A percentile compares a stretch with the other conserved stretches of the same genome.
These are phyloP conservation scores for Brachynemurus nebulosus DNA, from an alignment of 2,888 invertebrate species.

Conservation along the genomic window DNA sequence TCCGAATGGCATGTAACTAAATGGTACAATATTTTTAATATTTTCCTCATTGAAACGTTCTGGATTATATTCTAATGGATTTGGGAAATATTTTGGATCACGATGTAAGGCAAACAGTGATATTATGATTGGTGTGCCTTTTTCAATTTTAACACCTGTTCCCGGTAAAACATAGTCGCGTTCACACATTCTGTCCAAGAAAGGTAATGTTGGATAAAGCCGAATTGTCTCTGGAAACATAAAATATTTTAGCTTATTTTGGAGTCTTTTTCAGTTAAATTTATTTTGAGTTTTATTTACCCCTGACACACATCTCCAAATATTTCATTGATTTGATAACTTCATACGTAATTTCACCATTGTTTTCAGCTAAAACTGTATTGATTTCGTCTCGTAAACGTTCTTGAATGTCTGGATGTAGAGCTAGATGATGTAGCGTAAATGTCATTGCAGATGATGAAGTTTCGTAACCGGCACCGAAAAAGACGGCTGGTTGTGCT, in stretches of 20 bases:
- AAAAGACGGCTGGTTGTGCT: slow-evolving; percentile 35
- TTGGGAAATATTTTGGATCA: slow-evolving; percentile 29
- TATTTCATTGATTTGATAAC: slow-evolving; percentile 35
- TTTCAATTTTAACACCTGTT: slow-evolving; percentile 28
- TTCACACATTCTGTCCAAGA: slow-evolving; percentile 24
- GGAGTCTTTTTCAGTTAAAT: no score
- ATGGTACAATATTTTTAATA: slow-evolving; percentile 20
- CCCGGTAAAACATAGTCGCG: slow-evolving; percentile 27
- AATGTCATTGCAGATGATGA: slow-evolving; percentile 34
- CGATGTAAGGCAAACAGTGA: slow-evolving; percentile 27
- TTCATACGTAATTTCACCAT: slow-evolving; percentile 32
- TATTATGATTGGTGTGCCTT: slow-evolving; percentile 29
- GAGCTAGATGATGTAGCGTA: slow-evolving; percentile 32
- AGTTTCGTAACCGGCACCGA: slow-evolving; percentile 38
- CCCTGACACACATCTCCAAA: slow-evolving; percentile 35
- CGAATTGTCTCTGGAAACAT: slow-evolving; percentile 30
- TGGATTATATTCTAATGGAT: slow-evolving; percentile 32
- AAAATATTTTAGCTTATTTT: slow-evolving; percentile 29
- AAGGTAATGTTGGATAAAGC: slow-evolving; percentile 29
- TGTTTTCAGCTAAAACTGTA: slow-evolving; percentile 23
- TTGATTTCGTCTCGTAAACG: slow-evolving; percentile 33
- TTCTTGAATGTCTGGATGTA: slow-evolving; percentile 32
- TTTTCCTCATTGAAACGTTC: slow-evolving; percentile 29
- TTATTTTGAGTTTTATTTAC: no score
- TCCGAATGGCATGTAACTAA: slow-evolving; percentile 27